Conservation (phyloP, 2,797 vertebrate genomes). For the Dryobates pubescens region DNA sequence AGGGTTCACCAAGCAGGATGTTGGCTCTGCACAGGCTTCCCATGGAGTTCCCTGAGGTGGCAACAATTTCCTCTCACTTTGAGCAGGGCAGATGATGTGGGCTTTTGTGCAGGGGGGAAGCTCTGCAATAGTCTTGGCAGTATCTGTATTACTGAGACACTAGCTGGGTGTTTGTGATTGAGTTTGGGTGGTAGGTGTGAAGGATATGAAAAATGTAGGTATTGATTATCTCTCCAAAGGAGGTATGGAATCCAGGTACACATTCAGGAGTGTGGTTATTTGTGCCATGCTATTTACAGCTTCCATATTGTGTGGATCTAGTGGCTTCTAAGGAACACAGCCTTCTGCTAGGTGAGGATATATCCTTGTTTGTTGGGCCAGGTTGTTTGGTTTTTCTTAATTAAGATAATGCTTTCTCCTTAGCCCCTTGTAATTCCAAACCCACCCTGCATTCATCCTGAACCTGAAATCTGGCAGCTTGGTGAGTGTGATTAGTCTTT, state of each 20-base stretch:
- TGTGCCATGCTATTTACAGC: not conserved
- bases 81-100: not conserved
- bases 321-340: not conserved
- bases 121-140: not conserved
- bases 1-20: not conserved
- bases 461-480: conserved; percentile 21
- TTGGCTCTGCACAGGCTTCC: conserved; percentile 8
- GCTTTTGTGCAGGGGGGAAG: not conserved
- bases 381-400: conserved; percentile 28
- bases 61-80: not conserved
- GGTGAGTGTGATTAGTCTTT: not conserved
- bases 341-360: not conserved
- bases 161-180: accelerated
- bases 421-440: not conserved
- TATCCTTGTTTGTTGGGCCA: not conserved
- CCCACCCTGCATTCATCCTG: not conserved
- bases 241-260: not conserved
- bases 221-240: not conserved
- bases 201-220: not conserved
- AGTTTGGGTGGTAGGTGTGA: not conserved
- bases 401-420: not conserved
- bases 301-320: not conserved
- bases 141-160: accelerated
- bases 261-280: accelerated
- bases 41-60: not conserved